Percentiles rank a stretch among this genome's conserved stretches.
Evolutionary conservation across 2,888 invertebrate genomes (phyloP).

Genomic region (Griposia aprilina): DNA sequence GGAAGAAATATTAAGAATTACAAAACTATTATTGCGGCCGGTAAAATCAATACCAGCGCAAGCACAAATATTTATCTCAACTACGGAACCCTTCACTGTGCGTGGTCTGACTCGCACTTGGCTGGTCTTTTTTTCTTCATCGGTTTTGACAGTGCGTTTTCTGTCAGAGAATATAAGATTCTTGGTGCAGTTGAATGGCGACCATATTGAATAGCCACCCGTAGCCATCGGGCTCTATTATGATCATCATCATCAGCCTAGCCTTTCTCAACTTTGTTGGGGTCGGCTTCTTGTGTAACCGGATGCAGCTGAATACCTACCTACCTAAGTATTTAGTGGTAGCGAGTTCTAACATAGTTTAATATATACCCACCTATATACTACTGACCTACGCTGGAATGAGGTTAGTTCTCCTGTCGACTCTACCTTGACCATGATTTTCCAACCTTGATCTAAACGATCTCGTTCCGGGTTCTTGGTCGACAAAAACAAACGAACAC

Average conservation of each 20-base stretch:
- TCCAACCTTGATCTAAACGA: neutral
- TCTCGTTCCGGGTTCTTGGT: neutral
- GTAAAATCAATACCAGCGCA: neutral
- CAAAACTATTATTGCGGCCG: neutral
- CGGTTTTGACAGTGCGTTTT: neutral
- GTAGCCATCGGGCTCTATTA: neutral
- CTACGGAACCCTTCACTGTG: neutral
- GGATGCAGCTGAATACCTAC: neutral
- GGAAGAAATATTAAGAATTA: no score
- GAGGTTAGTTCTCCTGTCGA: neutral
- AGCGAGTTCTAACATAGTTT: slow-evolving; percentile 4
- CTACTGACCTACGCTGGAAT: slow-evolving; percentile 1
- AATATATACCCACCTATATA: neutral
- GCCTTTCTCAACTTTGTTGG: no score
- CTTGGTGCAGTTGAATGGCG: neutral
- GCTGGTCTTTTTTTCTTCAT: neutral
- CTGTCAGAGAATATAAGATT: neutral
- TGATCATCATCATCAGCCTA: neutral
- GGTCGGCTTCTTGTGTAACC: neutral
- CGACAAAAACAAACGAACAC: neutral
- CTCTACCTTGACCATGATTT: neutral
- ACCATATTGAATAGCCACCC: neutral
- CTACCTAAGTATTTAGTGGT: neutral
- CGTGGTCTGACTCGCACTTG: neutral
- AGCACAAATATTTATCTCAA: neutral